Evolutionary conservation across 1,140 invertebrate species (phyloP).

Genomic region (Neodiprion fabricii): DNA sequence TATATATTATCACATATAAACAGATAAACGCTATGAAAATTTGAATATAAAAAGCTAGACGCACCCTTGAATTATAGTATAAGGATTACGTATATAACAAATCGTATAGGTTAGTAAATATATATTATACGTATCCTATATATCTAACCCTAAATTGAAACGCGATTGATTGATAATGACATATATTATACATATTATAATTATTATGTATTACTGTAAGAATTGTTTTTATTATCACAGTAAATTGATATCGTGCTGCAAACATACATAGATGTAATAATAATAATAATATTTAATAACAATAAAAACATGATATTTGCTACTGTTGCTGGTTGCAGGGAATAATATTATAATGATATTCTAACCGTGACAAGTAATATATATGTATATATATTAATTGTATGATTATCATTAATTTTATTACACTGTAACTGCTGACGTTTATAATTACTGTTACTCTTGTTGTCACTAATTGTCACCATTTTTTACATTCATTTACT

Average conservation of each 20-base stretch:
- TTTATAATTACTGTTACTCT: slow-evolving; percentile 1
- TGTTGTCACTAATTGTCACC: background rate
- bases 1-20: too few relatives aligned
- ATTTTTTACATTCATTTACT: background rate
- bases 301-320: slow-evolving; percentile 15
- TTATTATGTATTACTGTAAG: background rate
- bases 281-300: background rate
- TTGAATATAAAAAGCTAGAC: background rate
- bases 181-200: background rate
- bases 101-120: background rate
- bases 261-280: slow-evolving; percentile 10
- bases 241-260: slow-evolving; percentile 7
- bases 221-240: slow-evolving; percentile 3
- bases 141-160: background rate
- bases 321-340: slow-evolving; percentile 22
- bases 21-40: background rate
- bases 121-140: background rate
- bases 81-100: background rate
- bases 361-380: background rate
- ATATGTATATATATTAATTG: background rate
- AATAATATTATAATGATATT: slow-evolving; percentile 14
- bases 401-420: slow-evolving; percentile 4
- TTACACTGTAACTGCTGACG: background rate
- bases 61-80: background rate
- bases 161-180: background rate